Evolutionary conservation across 2,113 vertebrate species (phyloP), one percentile per base, ranked within the genome.

Genomic region (Epinephelus cyanopodus): DNA sequence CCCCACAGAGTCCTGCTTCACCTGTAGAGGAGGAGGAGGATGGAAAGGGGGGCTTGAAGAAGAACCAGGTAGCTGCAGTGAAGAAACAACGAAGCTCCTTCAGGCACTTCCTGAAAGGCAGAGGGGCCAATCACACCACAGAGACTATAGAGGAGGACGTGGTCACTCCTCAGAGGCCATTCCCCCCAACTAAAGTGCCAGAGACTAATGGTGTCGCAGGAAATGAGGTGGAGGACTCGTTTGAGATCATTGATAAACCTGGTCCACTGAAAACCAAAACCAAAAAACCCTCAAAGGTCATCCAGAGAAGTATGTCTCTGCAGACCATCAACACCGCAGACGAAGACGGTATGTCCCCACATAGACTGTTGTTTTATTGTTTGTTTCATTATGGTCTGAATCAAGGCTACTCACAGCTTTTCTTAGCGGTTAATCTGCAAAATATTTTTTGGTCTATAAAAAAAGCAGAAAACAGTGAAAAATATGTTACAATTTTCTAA

Each of bases 51-150:
- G 57, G 56, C 5, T 17, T n/a, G 13, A 93, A 90, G 69, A 93
- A 85, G 60, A 74, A 71, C 47, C 85, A 29, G 10, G 21, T 47
- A 0, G 54, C 64, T 0, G 61, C 48, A 17, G 15, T 21, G 0
- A 95, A 92, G 77, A 95, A 93, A 61, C 87, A 87, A 21, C 94
- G 90, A n/a, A 94, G 90, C 74, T 95, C 95, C 1, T 93, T 95
- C 74, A 90, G 91, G 47, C 62, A 90, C 74, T 95, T 95, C 74
- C 60, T 95, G 39, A 95, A 95, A 57, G 87, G 90, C 64, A 91
- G 90, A 67, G 85, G 71, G 58, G 25, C 23, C 66, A 86, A 85
- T 63, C 87, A 90, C 4, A 61, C 53, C 65, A 33, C 82, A 57
- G 91, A 92, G 10, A 86, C 79, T 1, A 91, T 92, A 0, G 48